These are phyloP conservation scores for Petrolisthes cinctipes DNA, from an alignment of 2,888 invertebrate genomes.

Conservation along the genomic window DNA sequence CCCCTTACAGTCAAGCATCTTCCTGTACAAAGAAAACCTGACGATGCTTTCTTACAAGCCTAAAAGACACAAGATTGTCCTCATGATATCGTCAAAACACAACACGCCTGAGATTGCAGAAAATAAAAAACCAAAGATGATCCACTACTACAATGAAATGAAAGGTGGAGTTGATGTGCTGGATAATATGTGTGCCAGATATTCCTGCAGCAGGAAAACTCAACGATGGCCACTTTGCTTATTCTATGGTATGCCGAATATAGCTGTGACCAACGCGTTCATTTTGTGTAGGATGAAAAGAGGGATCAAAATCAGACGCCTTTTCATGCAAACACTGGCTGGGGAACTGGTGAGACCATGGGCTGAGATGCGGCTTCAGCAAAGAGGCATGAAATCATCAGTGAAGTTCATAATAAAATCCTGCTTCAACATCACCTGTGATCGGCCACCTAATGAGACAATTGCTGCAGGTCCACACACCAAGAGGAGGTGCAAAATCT, in stretches of 20 bases:
- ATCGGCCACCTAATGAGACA: neutral
- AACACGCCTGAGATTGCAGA: slow-evolving; percentile 20
- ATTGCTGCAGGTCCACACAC: neutral
- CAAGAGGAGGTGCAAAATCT: neutral
- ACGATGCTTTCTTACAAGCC: slow-evolving; percentile 35
- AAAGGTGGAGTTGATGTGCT: slow-evolving; percentile 36
- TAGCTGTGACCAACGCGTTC: slow-evolving; percentile 20
- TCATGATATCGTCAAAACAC: slow-evolving; percentile 27
- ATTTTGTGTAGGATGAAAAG: slow-evolving; percentile 12
- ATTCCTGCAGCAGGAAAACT: slow-evolving; percentile 22
- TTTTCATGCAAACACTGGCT: slow-evolving; percentile 27
- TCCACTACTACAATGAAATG: slow-evolving; percentile 27
- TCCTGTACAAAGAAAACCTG: slow-evolving; percentile 15
- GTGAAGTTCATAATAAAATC: neutral
- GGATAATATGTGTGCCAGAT: slow-evolving; percentile 37
- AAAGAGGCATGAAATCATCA: slow-evolving; percentile 32
- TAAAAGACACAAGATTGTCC: slow-evolving; percentile 15
- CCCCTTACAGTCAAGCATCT: slow-evolving; percentile 24
- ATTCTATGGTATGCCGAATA: slow-evolving; percentile 23
- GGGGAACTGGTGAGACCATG: slow-evolving; percentile 30
- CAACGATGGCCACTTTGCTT: slow-evolving; percentile 31
- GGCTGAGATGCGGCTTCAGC: slow-evolving; percentile 16
- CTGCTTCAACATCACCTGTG: slow-evolving; percentile 17
- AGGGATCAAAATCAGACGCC: slow-evolving; percentile 12
- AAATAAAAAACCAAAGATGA: slow-evolving; percentile 15